Conservation (phyloP, 1,140 invertebrate genomes). For the Drosophila nikananu region DNA sequence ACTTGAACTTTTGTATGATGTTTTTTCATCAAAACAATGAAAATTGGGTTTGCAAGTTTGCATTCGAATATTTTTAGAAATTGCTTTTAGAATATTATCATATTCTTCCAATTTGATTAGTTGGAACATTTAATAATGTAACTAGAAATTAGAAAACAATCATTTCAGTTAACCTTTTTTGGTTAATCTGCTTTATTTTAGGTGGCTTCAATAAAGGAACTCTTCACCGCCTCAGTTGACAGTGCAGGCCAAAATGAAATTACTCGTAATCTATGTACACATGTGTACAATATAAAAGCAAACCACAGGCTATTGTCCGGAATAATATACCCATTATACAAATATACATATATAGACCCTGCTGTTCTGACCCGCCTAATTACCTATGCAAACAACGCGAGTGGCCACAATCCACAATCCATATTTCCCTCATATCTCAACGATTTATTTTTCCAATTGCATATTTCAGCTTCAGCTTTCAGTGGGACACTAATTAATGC, state of each 20-base stretch:
- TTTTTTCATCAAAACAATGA: no score
- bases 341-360: background rate
- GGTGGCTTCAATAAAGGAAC: background rate
- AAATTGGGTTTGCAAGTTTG: no score
- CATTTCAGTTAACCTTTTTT: no score
- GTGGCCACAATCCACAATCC: conserved; percentile 18
- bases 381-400: conserved; percentile 25
- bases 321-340: conserved; percentile 5
- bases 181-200: background rate
- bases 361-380: conserved; percentile 12
- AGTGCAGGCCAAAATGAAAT: background rate
- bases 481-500: background rate
- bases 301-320: background rate
- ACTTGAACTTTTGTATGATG: no score
- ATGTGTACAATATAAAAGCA: background rate
- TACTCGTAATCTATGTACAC: no score
- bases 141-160: no score
- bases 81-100: no score
- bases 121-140: no score
- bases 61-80: no score
- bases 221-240: background rate
- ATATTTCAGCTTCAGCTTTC: background rate
- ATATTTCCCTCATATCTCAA: conserved; percentile 8
- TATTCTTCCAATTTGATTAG: no score
- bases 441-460: conserved; percentile 4